Evolutionary conservation across 1,140 invertebrate species (phyloP), one percentile per base, ranked within the genome.

Genomic region (Meloidogyne floridensis): DNA sequence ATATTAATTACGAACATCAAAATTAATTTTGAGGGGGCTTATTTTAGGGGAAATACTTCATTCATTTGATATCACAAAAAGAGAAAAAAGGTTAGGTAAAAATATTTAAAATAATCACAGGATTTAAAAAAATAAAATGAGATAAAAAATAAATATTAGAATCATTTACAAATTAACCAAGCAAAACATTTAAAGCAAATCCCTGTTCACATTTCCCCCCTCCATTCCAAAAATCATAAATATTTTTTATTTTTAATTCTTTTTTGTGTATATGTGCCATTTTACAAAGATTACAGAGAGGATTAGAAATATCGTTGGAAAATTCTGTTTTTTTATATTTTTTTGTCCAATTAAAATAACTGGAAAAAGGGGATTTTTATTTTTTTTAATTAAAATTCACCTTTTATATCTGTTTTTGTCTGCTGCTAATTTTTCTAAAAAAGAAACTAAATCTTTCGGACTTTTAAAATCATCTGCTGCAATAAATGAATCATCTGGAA

Each of bases 401-500:
- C 59, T 65, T 65, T 65, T 65, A 65, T 65, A 65, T 65, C n/a
- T n/a, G 1, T 65, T 65, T 65, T 65, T 65, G n/a, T 65, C n/a
- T 7, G 15, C n/a, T n/a, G 59, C 59, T 65, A 65, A 15, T 2
- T 3, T 6, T 65, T 65, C n/a, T 65, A 82, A 76, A 53, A 47
- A 65, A 20, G 11, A n/a, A 20, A 56, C 69, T 70, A 82, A 69
- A 4, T 82, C 80, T n/a, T 73, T 53, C 13, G 77, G 54, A 59
- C 32, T 56, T 51, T 56, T 56, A 71, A 82, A 82, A 47, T 82
- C 80, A 76, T 82, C 81, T 15, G 81, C 81, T 47, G 81, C 80
- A 6, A 82, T 80, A 70, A 83, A 82, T 20, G 81, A 80, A 32
- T 83, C 76, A 2, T 20, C 11, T 53, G 81, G 81, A 53, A 82